Evolutionary conservation across 2,888 invertebrate genomes (phyloP), one percentile per base, ranked within the genome.

Genomic region (Sphaeridia pumilis): DNA sequence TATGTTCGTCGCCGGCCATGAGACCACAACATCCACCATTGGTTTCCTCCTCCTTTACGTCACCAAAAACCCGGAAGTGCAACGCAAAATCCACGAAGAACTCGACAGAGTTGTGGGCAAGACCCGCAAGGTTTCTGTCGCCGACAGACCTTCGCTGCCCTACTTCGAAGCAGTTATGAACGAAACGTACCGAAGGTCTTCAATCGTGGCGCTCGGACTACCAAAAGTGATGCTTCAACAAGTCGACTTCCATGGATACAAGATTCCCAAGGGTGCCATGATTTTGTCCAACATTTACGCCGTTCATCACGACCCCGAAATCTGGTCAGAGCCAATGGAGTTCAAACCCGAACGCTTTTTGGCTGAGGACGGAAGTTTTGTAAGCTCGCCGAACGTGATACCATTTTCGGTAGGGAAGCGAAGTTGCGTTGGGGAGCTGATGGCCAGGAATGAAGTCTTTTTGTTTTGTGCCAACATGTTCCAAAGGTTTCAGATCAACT

Each of bases 341-440:
- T 48, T 48, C 26, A 36, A 36, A 2, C 48, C 48, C 5, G 27
- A 25, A 5, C 17, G 48, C 4, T 36, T 36, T 20, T 12, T 48
- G 5, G 14, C 38, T 3, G 10, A 4, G 20, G 48, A 48, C 21
- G 38, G 38, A 12, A 25, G 5, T 5, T 2, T 38, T 10, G 2
- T 36, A 2, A 34, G 34, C 4, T 20, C 21, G 2, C 38, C 36
- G 17, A 34, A 34, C 17, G n/a, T 48, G n/a, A 38, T 38, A 21
- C 38, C 38, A n/a, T 48, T 48, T 25, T 48, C 48, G 14, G 20
- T 25, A 4, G 48, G 45, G 24, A 44, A 26, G n/a, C 45, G 45
- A 2, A 12, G 14, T 4, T 44, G 45, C n/a, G 24, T 44, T 10
- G 45, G 45, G 3, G 45, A 44, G 14, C 24, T 26, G 3, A 24